These are phyloP conservation scores for Halocynthia roretzi DNA, from an alignment of 23 tunicate species.

Conservation along the genomic window DNA sequence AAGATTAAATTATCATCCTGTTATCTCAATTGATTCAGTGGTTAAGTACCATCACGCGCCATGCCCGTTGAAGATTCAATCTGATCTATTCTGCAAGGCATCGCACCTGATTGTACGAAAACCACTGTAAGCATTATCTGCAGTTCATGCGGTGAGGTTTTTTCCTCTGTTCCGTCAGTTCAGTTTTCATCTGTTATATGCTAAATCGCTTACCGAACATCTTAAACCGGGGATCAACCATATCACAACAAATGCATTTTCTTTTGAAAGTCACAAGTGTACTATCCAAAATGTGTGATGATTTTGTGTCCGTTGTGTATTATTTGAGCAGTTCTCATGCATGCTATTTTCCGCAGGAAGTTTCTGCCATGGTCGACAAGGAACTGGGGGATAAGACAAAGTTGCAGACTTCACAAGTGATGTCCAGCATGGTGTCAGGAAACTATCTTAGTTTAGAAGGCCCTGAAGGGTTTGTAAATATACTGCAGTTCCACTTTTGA, in stretches of 20 bases:
- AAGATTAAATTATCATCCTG: neutral
- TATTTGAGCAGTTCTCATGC: too few species aligned
- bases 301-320: too few species aligned
- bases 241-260: neutral
- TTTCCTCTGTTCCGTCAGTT: too few species aligned
- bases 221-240: neutral
- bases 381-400: constrained; percentile 42
- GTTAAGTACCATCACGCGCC: constrained; percentile 99
- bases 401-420: constrained; percentile 51
- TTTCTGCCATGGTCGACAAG: constrained; percentile 80
- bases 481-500: too few species aligned
- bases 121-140: constrained; percentile 15
- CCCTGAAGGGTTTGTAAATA: constrained; percentile 36
- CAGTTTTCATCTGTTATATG: neutral
- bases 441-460: constrained; percentile 37
- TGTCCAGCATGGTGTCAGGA: constrained; percentile 80
- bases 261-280: too few species aligned
- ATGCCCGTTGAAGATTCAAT: constrained; percentile 33
- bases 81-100: constrained; percentile 24
- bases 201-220: neutral
- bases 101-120: constrained; percentile 93
- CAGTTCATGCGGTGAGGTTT: neutral
- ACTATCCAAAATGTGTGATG: too few species aligned
- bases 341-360: constrained; percentile 44
- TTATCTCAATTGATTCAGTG: constrained; percentile 16